phyloP scores from a whole-genome alignment of 2,113 vertebrate species.

The Nannobrachium achirus region DNA sequence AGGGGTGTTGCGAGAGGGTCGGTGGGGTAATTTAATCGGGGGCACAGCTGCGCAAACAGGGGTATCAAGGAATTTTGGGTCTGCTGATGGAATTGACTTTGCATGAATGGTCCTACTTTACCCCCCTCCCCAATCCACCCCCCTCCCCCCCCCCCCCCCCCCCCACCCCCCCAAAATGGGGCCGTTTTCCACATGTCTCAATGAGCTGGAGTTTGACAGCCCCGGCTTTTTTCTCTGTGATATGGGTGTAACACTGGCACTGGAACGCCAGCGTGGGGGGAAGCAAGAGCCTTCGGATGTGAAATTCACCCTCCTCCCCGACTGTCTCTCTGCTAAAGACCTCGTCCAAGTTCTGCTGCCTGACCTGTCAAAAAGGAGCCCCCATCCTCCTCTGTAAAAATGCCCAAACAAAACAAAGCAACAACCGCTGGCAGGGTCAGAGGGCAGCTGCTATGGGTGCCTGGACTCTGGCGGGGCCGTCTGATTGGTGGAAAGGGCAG shows the following conservation, averaged over 20 bases:
- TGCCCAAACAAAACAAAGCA: constrained; percentile 75
- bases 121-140: constrained; percentile 18
- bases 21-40: constrained; percentile 89
- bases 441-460: constrained; percentile 74
- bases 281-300: constrained; percentile 66
- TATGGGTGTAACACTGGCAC: constrained; percentile 71
- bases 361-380: constrained; percentile 75
- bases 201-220: constrained; percentile 87
- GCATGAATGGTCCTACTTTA: constrained; percentile 83
- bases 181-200: constrained; percentile 94
- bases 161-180: constrained; percentile 61
- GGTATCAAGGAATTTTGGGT: constrained; percentile 89
- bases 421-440: constrained; percentile 76
- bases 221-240: constrained; percentile 78
- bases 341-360: constrained; percentile 76
- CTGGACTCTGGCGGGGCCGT: constrained; percentile 68
- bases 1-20: constrained; percentile 80
- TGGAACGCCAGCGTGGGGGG: constrained; percentile 40
- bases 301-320: constrained; percentile 58
- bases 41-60: constrained; percentile 98
- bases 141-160: constrained; percentile 37
- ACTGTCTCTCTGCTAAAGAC: constrained; percentile 71
- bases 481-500: constrained; percentile 77
- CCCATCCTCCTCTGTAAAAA: constrained; percentile 62
- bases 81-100: constrained; percentile 91